Evolutionary conservation across 2,113 vertebrate genomes (phyloP).

Genomic region (Calyptommatus sinebrachiatus): DNA sequence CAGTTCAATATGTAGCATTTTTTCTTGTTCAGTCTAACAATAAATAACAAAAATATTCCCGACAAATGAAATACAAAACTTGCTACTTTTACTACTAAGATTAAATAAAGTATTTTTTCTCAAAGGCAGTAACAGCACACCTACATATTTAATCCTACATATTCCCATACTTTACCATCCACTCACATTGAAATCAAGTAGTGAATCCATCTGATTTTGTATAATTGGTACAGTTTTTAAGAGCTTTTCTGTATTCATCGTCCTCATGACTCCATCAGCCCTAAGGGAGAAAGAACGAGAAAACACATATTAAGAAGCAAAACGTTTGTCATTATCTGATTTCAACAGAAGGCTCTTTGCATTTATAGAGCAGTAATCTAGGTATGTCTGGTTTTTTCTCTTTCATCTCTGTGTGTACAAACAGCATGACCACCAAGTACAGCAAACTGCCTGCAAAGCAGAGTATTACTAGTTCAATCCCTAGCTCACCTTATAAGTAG

Average conservation of each 20-base stretch:
- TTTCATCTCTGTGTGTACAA: background rate
- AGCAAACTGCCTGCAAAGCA: background rate
- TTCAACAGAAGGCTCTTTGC: no score
- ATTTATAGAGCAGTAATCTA: no score
- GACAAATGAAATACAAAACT: background rate
- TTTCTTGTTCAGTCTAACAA: background rate
- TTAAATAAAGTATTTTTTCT: background rate
- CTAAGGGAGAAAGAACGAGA: constrained; percentile 65
- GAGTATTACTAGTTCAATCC: no score
- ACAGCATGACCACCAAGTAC: background rate
- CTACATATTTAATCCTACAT: background rate
- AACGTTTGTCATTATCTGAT: background rate
- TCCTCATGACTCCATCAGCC: constrained; percentile 96
- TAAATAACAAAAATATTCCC: background rate
- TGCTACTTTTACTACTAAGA: background rate
- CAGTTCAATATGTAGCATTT: no score
- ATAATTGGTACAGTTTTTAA: constrained; percentile 92
- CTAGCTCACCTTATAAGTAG: no score
- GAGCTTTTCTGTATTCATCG: constrained; percentile 97
- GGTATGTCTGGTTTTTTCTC: background rate
- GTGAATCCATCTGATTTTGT: constrained; percentile 90
- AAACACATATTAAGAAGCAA: constrained; percentile 22
- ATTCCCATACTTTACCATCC: no score
- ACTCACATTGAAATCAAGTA: constrained; percentile 95
- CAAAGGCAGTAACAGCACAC: background rate